Percentiles rank a stretch among this genome's conserved stretches.
These are phyloP conservation scores for Andrena camellia DNA, from an alignment of 2,888 invertebrate genomes.

Conservation along the genomic window DNA sequence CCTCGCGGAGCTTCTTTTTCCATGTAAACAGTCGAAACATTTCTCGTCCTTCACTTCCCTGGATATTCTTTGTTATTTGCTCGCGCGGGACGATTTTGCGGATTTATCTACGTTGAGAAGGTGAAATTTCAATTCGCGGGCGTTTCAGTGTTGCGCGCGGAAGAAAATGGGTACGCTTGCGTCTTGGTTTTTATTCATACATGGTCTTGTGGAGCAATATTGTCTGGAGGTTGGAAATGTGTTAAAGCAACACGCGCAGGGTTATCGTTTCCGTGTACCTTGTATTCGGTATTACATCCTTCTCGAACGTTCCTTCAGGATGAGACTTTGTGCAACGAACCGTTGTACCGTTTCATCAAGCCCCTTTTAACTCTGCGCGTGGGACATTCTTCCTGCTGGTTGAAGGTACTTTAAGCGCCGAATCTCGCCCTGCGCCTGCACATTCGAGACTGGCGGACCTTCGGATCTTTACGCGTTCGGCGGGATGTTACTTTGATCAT, in stretches of 20 bases:
- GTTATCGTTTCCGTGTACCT: conserved; percentile 8
- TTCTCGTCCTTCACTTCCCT: not conserved
- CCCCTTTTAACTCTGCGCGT: conserved; percentile 40
- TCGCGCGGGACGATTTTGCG: not conserved
- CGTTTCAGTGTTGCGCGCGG: not conserved
- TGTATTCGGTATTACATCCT: conserved; percentile 14
- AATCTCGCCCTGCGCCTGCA: conserved; percentile 22
- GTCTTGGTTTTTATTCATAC: not conserved
- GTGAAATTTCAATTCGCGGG: not conserved
- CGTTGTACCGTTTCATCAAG: conserved; percentile 37
- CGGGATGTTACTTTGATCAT: conserved; percentile 3
- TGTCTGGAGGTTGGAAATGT: not conserved
- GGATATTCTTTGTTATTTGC: not conserved
- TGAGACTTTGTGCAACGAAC: conserved; percentile 45
- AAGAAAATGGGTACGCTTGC: too few species aligned
- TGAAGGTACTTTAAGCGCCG: conserved; percentile 31
- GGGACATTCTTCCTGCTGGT: conserved; percentile 15
- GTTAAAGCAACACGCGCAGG: not conserved
- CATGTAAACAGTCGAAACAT: conserved; percentile 19
- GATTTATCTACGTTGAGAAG: not conserved
- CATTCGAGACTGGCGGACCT: conserved; percentile 1
- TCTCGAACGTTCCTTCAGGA: conserved; percentile 11
- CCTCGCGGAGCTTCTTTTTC: not conserved
- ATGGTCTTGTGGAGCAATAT: not conserved
- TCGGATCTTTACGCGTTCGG: conserved; percentile 6